These are phyloP conservation scores for Operophtera brumata DNA, from an alignment of 2,888 invertebrate species.

Conservation along the genomic window DNA sequence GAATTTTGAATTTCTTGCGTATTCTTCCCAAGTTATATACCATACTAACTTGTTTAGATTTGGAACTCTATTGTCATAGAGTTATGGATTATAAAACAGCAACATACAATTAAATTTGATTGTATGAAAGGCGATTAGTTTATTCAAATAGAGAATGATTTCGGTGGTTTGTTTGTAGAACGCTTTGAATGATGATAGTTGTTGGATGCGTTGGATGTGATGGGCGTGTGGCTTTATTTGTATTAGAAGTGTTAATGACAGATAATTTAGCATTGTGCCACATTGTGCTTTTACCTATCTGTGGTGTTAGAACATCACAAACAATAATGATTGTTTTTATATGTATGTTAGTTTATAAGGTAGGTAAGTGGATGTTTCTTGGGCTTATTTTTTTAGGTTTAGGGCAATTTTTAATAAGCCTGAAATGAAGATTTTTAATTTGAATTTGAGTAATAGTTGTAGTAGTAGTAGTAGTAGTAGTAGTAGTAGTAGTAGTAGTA, in stretches of 20 bases:
- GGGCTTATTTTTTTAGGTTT: too few relatives aligned
- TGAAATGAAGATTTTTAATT: too few relatives aligned
- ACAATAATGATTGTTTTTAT: too few relatives aligned
- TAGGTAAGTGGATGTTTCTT: too few relatives aligned
- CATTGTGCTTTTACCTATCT: too few relatives aligned
- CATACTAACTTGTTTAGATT: slow-evolving; percentile 15
- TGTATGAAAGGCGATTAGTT: slow-evolving; percentile 48
- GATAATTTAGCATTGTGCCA: slow-evolving; percentile 37
- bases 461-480: too few relatives aligned
- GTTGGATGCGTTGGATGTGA: slow-evolving; percentile 51
- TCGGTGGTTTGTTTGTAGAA: slow-evolving; percentile 51
- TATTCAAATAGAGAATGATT: slow-evolving; percentile 40
- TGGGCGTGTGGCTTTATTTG: slow-evolving; percentile 48
- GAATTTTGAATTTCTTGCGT: slow-evolving; percentile 57
- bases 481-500: too few relatives aligned
- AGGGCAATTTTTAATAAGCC: too few relatives aligned
- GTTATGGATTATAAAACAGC: neutral
- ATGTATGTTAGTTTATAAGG: too few relatives aligned
- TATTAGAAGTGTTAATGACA: slow-evolving; percentile 52
- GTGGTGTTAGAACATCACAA: neutral
- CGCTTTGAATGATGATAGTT: slow-evolving; percentile 55
- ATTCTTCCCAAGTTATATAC: slow-evolving; percentile 16
- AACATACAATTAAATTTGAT: slow-evolving; percentile 41
- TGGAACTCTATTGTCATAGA: slow-evolving; percentile 18
- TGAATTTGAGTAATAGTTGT: too few relatives aligned